Evolutionary conservation across 2,113 vertebrate species (phyloP), one percentile per base, ranked within the genome.

Genomic region (Asarcornis scutulata): DNA sequence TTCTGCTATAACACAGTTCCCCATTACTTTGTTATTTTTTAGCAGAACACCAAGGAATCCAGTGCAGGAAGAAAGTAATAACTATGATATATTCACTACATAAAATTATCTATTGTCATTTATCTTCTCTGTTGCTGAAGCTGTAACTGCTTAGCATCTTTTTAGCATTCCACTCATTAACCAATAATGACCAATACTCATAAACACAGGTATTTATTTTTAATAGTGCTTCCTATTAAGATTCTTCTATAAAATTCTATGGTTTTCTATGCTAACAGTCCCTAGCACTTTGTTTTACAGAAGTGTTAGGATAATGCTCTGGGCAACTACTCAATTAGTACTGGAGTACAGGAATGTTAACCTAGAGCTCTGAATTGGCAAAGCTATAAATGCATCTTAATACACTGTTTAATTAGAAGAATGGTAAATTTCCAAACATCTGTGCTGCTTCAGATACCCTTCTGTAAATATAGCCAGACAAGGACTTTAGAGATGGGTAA

Each of bases 131-230:
- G 7, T 36, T 86, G 53, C 48, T 22, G 27, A 93, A 72, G n/a
- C 59, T 36, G 76, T 88, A 5, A 1, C 73, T 86, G 58, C 40
- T 91, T 79, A 71, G 79, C 53, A 89, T 93, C 55, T 69, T 85
- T 79, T 62, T 55, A 92, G 76, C 6, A 2, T 87, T 91, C 59
- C 36, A 59, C 21, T 95, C 62, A 69, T 89, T 91, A 96, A 60
- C 83, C 44, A 86, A 90, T 40, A 79, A 21, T n/a, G 95, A 60
- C 83, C 44, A 84, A 91, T 40, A 76, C 23, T 36, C 58, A 93
- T 91, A 93, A 97, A 95, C 4, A 86, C 77, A 79, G n/a, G 38
- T 26, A 92, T 88, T 94, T 92, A 53, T 82, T 93, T 97, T 93
- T 93, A 93, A 88, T 62, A 76, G 90, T 73, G 36, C 27, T 92